Conservation (phyloP, 2,888 invertebrate species). For the Calliphora vomitoria region DNA sequence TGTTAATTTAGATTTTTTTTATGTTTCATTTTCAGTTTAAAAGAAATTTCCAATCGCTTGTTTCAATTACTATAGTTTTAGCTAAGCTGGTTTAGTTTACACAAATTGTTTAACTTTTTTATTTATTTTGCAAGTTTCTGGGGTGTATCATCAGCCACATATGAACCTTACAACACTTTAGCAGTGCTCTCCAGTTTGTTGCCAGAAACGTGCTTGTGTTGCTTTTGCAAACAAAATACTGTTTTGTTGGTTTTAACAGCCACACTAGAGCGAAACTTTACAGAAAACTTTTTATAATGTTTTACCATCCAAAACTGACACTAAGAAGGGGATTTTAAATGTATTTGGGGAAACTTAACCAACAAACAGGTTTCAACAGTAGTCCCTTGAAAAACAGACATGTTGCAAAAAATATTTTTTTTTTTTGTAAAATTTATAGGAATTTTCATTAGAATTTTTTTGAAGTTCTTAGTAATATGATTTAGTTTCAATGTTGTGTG, state of each 20-base stretch:
- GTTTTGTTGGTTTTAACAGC: conserved; percentile 29
- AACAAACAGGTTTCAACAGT: conserved; percentile 25
- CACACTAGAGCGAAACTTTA: conserved; percentile 30
- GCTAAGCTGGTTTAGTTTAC: conserved; percentile 43
- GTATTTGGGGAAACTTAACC: conserved; percentile 4
- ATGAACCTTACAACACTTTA: conserved; percentile 55
- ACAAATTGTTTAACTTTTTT: conserved; percentile 56
- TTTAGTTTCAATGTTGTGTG: neutral
- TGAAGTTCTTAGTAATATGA: no score
- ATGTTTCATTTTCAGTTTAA: neutral
- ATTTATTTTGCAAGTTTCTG: conserved; percentile 46
- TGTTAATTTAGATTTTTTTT: neutral
- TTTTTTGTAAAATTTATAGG: no score
- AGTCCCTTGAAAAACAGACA: neutral
- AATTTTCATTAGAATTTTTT: no score
- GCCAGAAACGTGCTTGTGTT: conserved; percentile 22
- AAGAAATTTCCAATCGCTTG: conserved; percentile 14
- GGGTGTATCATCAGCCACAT: conserved; percentile 22
- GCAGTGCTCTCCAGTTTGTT: neutral
- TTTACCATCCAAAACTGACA: conserved; percentile 27
- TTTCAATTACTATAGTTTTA: conserved; percentile 44
- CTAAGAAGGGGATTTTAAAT: conserved; percentile 11
- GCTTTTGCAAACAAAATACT: conserved; percentile 30
- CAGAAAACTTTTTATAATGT: conserved; percentile 49
- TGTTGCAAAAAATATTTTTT: no score